phyloP scores from a whole-genome alignment of 2,888 invertebrate species.

The Cryptus armator region DNA sequence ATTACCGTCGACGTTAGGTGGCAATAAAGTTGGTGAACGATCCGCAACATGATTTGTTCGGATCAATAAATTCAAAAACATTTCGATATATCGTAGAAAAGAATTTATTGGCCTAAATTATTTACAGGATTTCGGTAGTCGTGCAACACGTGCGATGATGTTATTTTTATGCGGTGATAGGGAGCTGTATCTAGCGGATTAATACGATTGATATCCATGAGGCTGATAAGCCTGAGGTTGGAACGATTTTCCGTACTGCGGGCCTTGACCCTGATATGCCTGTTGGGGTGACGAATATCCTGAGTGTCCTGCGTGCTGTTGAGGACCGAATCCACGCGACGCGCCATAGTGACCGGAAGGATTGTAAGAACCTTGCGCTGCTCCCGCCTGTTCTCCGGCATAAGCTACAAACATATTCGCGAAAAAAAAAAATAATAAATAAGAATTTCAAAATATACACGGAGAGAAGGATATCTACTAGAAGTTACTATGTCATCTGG shows the following conservation, averaged over 20 bases:
- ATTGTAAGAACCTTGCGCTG: slow-evolving; percentile 70
- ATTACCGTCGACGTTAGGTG: neutral
- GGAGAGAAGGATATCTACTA: too few species aligned
- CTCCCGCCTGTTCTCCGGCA: slow-evolving; percentile 66
- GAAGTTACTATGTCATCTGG: too few species aligned
- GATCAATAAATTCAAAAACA: neutral
- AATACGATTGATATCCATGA: slow-evolving; percentile 80
- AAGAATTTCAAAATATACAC: neutral
- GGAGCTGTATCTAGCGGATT: slow-evolving; percentile 53
- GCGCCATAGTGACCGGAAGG: slow-evolving; percentile 71
- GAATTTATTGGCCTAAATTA: slow-evolving; percentile 84
- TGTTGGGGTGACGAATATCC: slow-evolving; percentile 59
- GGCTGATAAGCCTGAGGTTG: slow-evolving; percentile 76
- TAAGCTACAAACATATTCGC: slow-evolving; percentile 70
- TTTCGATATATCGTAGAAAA: slow-evolving; percentile 73
- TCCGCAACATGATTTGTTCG: neutral
- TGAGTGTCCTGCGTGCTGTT: slow-evolving; percentile 62
- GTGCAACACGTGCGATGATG: slow-evolving; percentile 54
- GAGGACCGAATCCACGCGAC: slow-evolving; percentile 63
- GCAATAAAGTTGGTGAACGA: too few species aligned
- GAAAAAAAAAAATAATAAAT: too few species aligned
- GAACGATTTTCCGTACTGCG: slow-evolving; percentile 68
- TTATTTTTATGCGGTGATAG: slow-evolving; percentile 52
- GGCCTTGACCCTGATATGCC: slow-evolving; percentile 59
- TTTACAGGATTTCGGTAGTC: slow-evolving; percentile 79